Evolutionary conservation across 2,113 vertebrate species (phyloP), one percentile per base, ranked within the genome.

Genomic region (Alosa alosa): DNA sequence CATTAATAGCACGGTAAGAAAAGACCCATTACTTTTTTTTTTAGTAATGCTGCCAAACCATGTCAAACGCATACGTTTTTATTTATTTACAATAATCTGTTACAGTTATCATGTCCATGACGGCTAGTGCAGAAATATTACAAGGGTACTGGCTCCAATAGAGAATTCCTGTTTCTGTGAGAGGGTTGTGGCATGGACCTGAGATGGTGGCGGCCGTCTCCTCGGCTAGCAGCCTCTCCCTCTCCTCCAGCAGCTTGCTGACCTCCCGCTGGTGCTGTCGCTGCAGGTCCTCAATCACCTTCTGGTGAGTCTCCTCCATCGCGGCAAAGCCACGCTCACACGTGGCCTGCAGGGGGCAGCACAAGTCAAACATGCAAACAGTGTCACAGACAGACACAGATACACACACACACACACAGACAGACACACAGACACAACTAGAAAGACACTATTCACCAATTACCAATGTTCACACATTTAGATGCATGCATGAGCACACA

Each of bases 271-370:
- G 98, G 91, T 99, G 97, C 90, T 99, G 98, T 91, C 97, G 94
- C 92, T 98, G 98, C 86, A 99, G 92, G 90, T 99, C 98, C 68
- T 97, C 97, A 0, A 99, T 96, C 86, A 99, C 96, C 91, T 99
- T 99, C 88, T 99, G 97, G 90, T 99, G 98, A 0, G 98, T 99
- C 90, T 99, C 98, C 89, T 99, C 98, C 98, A 99, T 99, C 57
- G 97, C 97, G 17, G 97, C 95, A 92, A 99, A 99, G 46, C 98
- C 98, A 50, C 98, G 96, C 92, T 99, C 98, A 83, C 98, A 99
- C 0, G 98, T 99, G 87, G 97, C 97, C 98, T 99, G 91, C 11
- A 31, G n/a, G 50, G 41, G 31, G 52, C 86, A 83, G 84, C 20
- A 49, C 45, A 83, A 11, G 41, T 68, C 50, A 78, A 57, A 39